Evolutionary conservation across 2,113 vertebrate species (phyloP), one percentile per base, ranked within the genome.

Genomic region (Ictalurus punctatus): DNA sequence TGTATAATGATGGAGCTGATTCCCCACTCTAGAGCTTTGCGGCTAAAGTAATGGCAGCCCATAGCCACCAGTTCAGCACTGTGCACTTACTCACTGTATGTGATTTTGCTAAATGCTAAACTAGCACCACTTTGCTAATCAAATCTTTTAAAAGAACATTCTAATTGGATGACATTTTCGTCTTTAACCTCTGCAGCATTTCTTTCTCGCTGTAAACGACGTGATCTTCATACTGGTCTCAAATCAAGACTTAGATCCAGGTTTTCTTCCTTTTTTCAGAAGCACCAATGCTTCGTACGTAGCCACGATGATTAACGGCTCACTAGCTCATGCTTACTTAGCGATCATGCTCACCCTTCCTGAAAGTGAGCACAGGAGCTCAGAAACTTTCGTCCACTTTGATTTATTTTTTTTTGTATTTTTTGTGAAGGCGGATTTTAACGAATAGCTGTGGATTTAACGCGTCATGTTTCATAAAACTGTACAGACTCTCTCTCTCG

Each of bases 401-500:
- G 71, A 19, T 44, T 48, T 34, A 6, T 6, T 6, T 48, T 48
- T 76, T 25, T 48, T 48, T 48, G 3, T 44, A 2, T 52, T 52
- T 52, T 76, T 48, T 48, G 73, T 76, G 37, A 76, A 48, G 40
- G 17, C 30, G 52, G 34, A 83, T 44, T 40, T 67, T 67, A 83
- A 82, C 44, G 16, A 82, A 88, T 44, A 69, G 54, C 65, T 83
- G 67, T 84, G 54, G 73, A 83, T 58, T 90, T 86, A 86, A 90
- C 44, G 67, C 69, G 21, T 78, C 85, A 81, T 56, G 34, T 37
- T 34, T 58, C 37, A 86, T 74, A 86, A 90, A 81, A 73, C 63
- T 56, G 17, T 71, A 83, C 52, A 58, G 30, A 4, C n/a, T 10
- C 52, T 58, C 79, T 10, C 79, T 21, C 27, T 19, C 13, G 0